A percentile compares a stretch with the other conserved stretches of the same genome.
Conservation (phyloP, 2,797 vertebrate species). For the Acrossocheilus wenchowensis region DNA sequence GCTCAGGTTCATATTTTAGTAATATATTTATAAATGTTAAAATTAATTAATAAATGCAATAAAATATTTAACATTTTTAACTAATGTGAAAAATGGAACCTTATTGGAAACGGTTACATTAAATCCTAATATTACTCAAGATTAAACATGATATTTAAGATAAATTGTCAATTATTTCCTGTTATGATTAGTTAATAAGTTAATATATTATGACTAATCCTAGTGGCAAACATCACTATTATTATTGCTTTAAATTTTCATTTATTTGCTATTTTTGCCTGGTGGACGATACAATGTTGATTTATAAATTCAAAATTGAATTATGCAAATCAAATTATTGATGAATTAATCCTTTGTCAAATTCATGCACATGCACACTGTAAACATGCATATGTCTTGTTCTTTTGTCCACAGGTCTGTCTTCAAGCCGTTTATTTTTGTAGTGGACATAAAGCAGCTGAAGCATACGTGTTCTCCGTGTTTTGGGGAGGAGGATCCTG, state of each 20-base stretch:
- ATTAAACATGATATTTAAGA: not conserved
- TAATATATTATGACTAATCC: not conserved
- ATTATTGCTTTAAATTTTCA: not conserved
- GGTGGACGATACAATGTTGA: not conserved
- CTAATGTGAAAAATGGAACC: not conserved
- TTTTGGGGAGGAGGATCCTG: constrained; percentile 86
- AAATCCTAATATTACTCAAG: not conserved
- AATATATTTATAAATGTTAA: too few species aligned
- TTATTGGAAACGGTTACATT: not conserved
- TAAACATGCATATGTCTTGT: not conserved
- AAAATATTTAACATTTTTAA: not conserved
- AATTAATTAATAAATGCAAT: not conserved
- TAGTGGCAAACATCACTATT: not conserved
- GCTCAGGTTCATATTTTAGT: too few species aligned
- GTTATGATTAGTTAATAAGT: not conserved
- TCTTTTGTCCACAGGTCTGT: constrained; percentile 82
- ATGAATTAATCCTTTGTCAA: not conserved
- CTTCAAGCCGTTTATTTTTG: constrained; percentile 97
- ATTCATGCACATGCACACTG: not conserved
- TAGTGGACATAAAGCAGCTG: constrained; percentile 76
- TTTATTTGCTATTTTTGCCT: not conserved
- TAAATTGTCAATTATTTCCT: not conserved
- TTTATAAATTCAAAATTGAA: too few species aligned
- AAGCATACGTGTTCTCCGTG: constrained; percentile 86
- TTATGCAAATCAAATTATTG: not conserved